Conservation (phyloP, 2,888 invertebrate genomes). For the Eutolmus rufibarbis region DNA sequence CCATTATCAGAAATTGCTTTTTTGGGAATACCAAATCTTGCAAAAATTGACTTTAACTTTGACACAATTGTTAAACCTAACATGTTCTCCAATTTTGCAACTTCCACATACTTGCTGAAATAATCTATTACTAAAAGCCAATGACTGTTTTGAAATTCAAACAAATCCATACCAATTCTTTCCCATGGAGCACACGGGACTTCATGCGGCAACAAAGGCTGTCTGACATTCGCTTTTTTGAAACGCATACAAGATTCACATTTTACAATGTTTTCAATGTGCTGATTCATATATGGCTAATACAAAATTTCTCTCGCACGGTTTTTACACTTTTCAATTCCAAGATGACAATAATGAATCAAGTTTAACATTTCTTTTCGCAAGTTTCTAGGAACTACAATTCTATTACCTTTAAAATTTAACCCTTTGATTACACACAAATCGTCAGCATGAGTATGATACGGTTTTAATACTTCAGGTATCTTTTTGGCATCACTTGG, state of each 20-base stretch:
- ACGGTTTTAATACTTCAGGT: conserved; percentile 9
- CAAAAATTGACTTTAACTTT: conserved; percentile 31
- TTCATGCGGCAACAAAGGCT: background rate
- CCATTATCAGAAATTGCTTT: conserved; percentile 9
- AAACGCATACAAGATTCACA: conserved; percentile 45
- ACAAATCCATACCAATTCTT: background rate
- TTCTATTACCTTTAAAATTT: conserved; percentile 43
- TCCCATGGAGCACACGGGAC: background rate
- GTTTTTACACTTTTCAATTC: conserved; percentile 53
- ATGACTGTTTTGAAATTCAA: background rate
- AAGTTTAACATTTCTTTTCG: conserved; percentile 48
- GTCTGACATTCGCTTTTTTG: background rate
- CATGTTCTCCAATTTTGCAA: conserved; percentile 31
- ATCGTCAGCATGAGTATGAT: background rate
- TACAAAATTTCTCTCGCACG: conserved; percentile 52
- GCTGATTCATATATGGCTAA: conserved; percentile 53
- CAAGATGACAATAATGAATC: conserved; percentile 55
- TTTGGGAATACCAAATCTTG: conserved; percentile 29
- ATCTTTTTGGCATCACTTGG: conserved; percentile 44
- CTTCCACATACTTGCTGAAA: background rate
- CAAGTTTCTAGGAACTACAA: conserved; percentile 49
- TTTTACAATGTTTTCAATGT: conserved; percentile 51
- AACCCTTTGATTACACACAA: conserved; percentile 32
- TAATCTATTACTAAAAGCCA: conserved; percentile 37
- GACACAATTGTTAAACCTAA: conserved; percentile 4